Base-by-base conservation (phyloP, 2,888 invertebrate genomes). In the Lasiommata megera region DNA sequence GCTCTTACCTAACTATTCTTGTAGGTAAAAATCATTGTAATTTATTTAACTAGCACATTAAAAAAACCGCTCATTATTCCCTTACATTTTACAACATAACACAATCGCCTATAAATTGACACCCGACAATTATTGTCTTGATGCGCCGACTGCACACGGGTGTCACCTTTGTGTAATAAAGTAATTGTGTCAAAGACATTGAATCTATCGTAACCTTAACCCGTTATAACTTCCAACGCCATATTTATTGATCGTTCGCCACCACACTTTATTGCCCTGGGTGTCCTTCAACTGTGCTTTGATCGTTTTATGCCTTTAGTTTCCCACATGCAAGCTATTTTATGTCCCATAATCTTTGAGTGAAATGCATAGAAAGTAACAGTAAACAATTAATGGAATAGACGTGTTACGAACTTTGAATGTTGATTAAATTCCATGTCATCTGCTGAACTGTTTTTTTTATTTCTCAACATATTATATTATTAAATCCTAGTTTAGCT, bases 141-240 rank as follows among this genome's bases (percentile, higher is more conserved):
- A 61, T 54, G 60, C 54, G 50, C 48, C 60, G 17, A 18, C 44
- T 41, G 54, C 70, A 65, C 71, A 63, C 65, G 64, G 58, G 66
- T 63, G 68, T 67, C 65, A 69, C 64, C 64, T 67, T 79, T 79
- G 80, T 71, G 69, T 78, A 78, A 79, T 67, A 65, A 61, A 63
- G 76, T 77, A 77, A 78, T 80, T 76, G 74, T 62, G 56, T 62
- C 62, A 62, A 59, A 62, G 62, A 54, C 56, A 56, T 54, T 56
- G 46, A 53, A 61, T 40, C 37, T 37, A n/a, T 44, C 28, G 12
- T 63, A 74, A 68, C 82, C 82, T 82, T 77, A 76, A 80, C 83
- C 80, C 64, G 66, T 38, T 37, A 37, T 34, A 31, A 51, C 41
- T 40, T 54, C 36, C 47, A 36, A 57, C 44, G 37, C 38, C 46